Percentiles rank a stretch among this genome's conserved stretches.
phyloP scores from a whole-genome alignment of 2,797 vertebrate genomes.

The Fundulus diaphanus region DNA sequence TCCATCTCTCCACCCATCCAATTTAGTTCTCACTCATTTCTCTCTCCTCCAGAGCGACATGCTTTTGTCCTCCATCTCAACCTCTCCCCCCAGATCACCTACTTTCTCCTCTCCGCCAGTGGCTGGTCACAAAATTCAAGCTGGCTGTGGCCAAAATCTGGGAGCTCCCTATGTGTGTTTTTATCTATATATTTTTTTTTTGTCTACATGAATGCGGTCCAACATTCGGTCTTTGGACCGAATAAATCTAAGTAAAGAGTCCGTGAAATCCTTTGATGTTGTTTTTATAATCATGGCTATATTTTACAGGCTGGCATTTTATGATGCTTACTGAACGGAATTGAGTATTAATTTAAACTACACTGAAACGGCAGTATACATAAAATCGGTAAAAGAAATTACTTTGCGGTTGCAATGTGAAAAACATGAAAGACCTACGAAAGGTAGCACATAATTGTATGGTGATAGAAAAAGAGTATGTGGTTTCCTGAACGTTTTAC shows the following conservation, averaged over 20 bases:
- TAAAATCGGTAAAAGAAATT: neutral
- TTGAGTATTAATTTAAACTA: neutral
- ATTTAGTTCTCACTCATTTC: constrained; percentile 75
- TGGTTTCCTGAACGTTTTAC: neutral
- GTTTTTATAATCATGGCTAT: neutral
- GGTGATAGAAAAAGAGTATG: neutral
- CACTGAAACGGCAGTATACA: neutral
- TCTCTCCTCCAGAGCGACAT: constrained; percentile 56
- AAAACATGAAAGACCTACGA: neutral
- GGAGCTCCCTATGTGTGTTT: constrained; percentile 18
- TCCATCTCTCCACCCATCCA: constrained; percentile 74
- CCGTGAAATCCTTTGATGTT: neutral
- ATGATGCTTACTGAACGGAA: neutral
- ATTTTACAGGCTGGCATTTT: neutral
- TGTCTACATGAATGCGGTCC: constrained; percentile 7
- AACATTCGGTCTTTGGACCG: constrained; percentile 11
- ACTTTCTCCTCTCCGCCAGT: constrained; percentile 4
- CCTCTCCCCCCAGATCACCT: constrained; percentile 27
- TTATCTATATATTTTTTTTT: neutral
- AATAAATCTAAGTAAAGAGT: constrained; percentile 1
- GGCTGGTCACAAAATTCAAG: constrained; percentile 44
- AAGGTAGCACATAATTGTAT: neutral
- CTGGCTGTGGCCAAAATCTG: constrained; percentile 27
- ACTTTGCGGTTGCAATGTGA: neutral
- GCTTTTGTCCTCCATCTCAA: constrained; percentile 65